Base-by-base conservation (phyloP, 2,113 vertebrate genomes). In the Rhadina sibilatrix region DNA sequence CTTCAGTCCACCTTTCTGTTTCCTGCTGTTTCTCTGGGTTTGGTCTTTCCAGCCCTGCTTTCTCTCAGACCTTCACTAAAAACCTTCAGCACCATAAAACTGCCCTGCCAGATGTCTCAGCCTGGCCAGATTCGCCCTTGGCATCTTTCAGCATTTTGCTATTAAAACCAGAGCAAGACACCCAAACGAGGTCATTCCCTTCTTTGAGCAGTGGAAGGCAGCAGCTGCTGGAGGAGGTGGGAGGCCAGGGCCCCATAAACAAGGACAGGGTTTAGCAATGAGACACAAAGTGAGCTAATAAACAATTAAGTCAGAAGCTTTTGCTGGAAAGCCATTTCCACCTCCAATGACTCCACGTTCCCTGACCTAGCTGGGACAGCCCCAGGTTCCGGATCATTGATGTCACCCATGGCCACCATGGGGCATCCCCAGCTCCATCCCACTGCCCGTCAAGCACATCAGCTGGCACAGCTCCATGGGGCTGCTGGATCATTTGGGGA, bases 341-440 rank as follows among this genome's bases (percentile, higher is more conserved):
- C 30, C 20, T 82, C 38, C 78, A 56, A 24, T 38, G 54, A 9
- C 0, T 3, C 20, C 25, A 28, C 19, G 9, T 40, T 57, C 31
- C n/a, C 3, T 44, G 44, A 22, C 6, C 46, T 19, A 40, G 37
- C 2, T 5, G 4, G 13, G 31, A 25, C 15, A 59, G 33, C 27
- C 33, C 8, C 3, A 4, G 8, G 13, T 27, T 27, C 12, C 1
- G 3, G 49, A 19, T 50, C 33, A 54, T 1, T 0, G 1, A 8
- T 9, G 17, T 68, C 64, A 61, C 60, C 87, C 47, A 15, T 7
- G 18, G 49, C 37, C 33, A 50, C 40, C 4, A 0, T 1, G 4
- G 50, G 12, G 11, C 50, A 57, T 9, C 44, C 53, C 42, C 60
- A 57, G 12, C 64, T 59, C 50, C 9, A 2, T 47, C 33, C 23